Conservation (phyloP, 2,888 invertebrate genomes). For the Amphipyra berbera region DNA sequence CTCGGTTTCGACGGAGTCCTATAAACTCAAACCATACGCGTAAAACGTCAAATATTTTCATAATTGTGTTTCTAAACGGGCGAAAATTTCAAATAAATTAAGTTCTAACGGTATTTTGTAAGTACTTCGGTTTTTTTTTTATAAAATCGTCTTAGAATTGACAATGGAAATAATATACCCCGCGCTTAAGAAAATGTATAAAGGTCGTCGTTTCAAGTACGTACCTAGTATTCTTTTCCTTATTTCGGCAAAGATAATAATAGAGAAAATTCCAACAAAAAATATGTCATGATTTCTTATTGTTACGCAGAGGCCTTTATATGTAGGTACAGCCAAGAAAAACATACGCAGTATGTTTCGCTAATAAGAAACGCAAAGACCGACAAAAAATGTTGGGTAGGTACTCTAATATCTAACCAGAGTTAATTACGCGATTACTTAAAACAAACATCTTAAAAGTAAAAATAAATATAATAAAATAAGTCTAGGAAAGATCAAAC, state of each 20-base stretch:
- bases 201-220: too few species aligned
- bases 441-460: not conserved
- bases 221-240: too few species aligned
- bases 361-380: conserved; percentile 1
- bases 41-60: not conserved
- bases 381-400: not conserved
- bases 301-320: not conserved
- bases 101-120: too few species aligned
- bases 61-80: not conserved
- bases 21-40: not conserved
- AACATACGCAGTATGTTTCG: conserved; percentile 7
- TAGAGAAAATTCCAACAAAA: not conserved
- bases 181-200: too few species aligned
- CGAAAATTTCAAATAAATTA: conserved; percentile 4
- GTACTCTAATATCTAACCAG: not conserved
- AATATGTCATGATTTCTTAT: conserved; percentile 15
- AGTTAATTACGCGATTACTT: not conserved
- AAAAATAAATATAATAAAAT: conserved; percentile 1
- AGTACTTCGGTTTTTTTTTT: too few species aligned
- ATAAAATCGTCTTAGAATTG: too few species aligned
- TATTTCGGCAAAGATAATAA: too few species aligned
- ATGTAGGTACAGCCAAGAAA: not conserved
- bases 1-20: conserved; percentile 2
- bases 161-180: too few species aligned
- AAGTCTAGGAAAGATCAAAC: not conserved